phyloP scores from a whole-genome alignment of 2,113 vertebrate species.

The Galeopterus variegatus region DNA sequence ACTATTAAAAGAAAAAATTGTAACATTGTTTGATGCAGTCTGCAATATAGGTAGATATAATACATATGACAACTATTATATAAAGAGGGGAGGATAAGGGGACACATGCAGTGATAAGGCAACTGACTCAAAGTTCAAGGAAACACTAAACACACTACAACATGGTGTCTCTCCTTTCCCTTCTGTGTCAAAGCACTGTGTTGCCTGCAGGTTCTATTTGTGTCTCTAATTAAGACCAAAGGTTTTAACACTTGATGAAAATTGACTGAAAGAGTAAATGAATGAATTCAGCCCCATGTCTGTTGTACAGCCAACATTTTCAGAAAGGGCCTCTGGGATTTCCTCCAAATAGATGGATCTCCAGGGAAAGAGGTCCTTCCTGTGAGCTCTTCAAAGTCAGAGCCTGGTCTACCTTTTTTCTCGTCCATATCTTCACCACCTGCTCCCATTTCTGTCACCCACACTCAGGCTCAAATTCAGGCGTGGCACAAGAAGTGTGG shows the following conservation, averaged over 20 bases:
- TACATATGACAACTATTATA: background rate
- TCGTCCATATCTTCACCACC: background rate
- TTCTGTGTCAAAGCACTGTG: background rate
- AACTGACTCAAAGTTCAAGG: background rate
- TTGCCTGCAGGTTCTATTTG: background rate
- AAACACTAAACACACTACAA: background rate
- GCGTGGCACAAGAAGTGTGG: background rate
- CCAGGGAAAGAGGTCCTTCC: background rate
- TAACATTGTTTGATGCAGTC: background rate
- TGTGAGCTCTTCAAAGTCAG: no score
- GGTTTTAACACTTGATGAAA: background rate
- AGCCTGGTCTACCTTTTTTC: background rate
- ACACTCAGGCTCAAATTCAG: background rate
- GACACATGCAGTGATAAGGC: background rate
- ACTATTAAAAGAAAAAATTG: background rate
- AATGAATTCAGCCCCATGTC: background rate
- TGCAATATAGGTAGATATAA: background rate
- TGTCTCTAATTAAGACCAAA: background rate
- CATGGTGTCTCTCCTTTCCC: rapidly evolving
- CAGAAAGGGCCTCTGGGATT: background rate
- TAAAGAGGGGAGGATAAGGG: background rate
- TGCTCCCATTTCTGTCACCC: background rate
- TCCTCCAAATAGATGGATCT: background rate
- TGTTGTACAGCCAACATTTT: background rate
- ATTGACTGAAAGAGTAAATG: background rate